These are phyloP conservation scores for Ceratothoa steindachneri DNA, from an alignment of 2,888 invertebrate genomes.

Conservation along the genomic window DNA sequence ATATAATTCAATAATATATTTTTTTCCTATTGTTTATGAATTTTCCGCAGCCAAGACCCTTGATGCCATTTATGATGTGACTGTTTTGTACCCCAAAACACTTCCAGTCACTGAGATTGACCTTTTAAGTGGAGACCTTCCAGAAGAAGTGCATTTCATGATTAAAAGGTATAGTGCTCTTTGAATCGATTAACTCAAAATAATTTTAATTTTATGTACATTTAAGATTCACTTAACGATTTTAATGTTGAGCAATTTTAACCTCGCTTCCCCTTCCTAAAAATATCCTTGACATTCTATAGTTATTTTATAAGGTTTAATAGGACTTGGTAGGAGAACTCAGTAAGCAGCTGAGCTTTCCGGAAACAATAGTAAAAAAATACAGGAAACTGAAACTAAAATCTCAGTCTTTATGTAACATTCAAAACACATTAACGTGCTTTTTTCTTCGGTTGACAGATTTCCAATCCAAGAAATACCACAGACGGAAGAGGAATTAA, in stretches of 20 bases:
- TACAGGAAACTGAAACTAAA: no score
- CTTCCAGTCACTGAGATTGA: conserved; percentile 72
- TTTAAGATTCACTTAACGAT: background rate
- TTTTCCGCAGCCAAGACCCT: conserved; percentile 57
- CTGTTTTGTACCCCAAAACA: conserved; percentile 73
- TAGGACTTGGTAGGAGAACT: no score
- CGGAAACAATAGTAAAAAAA: no score
- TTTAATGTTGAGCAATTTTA: background rate
- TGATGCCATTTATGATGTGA: conserved; percentile 77
- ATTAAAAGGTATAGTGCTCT: conserved; percentile 63
- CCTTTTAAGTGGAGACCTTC: conserved; percentile 66
- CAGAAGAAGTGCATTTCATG: conserved; percentile 71
- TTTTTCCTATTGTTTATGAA: no score
- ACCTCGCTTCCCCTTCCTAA: background rate
- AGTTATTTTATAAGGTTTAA: background rate
- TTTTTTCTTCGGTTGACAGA: no score
- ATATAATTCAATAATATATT: no score
- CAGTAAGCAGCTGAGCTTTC: no score
- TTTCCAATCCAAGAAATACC: conserved; percentile 49
- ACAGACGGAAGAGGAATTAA: conserved; percentile 49
- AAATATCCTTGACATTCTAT: background rate
- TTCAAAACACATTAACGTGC: no score
- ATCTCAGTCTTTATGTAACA: no score
- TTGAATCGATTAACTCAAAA: no score
- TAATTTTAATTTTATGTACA: background rate